These are phyloP conservation scores for Andinoacara biseriatus DNA, from an alignment of 2,113 vertebrate genomes.

Conservation along the genomic window DNA sequence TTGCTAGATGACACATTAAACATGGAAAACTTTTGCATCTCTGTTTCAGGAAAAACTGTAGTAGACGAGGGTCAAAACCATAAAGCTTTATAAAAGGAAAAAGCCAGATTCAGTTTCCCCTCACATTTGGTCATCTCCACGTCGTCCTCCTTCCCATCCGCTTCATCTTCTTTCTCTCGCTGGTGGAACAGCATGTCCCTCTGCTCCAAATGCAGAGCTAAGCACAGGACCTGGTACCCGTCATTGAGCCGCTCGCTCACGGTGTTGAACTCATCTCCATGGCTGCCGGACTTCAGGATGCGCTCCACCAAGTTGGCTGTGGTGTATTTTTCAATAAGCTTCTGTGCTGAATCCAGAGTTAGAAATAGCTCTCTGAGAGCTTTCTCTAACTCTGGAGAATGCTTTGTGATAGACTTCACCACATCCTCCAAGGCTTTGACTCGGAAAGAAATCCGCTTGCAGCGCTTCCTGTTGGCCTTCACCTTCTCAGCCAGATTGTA, in stretches of 20 bases:
- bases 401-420: constrained; percentile 65
- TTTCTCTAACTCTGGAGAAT: constrained; percentile 15
- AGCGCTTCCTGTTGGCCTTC: constrained; percentile 84
- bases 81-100: not conserved
- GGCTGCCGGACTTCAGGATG: constrained; percentile 67
- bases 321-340: constrained; percentile 78
- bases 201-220: constrained; percentile 81
- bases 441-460: constrained; percentile 72
- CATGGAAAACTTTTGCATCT: too few relatives aligned
- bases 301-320: constrained; percentile 68
- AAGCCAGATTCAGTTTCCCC: not conserved
- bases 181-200: constrained; percentile 46
- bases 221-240: constrained; percentile 71
- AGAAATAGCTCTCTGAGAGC: constrained; percentile 71
- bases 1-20: too few relatives aligned
- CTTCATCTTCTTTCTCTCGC: constrained; percentile 72
- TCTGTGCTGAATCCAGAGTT: constrained; percentile 70
- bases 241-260: constrained; percentile 83
- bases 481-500: constrained; percentile 74
- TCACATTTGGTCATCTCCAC: constrained; percentile 70
- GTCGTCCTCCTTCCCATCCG: constrained; percentile 78
- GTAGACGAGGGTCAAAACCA: not conserved
- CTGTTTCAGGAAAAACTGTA: too few relatives aligned
- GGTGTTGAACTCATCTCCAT: constrained; percentile 77
- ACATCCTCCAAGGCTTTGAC: constrained; percentile 75